phyloP scores from a whole-genome alignment of 2,797 vertebrate species.

The Halcyon badia region DNA sequence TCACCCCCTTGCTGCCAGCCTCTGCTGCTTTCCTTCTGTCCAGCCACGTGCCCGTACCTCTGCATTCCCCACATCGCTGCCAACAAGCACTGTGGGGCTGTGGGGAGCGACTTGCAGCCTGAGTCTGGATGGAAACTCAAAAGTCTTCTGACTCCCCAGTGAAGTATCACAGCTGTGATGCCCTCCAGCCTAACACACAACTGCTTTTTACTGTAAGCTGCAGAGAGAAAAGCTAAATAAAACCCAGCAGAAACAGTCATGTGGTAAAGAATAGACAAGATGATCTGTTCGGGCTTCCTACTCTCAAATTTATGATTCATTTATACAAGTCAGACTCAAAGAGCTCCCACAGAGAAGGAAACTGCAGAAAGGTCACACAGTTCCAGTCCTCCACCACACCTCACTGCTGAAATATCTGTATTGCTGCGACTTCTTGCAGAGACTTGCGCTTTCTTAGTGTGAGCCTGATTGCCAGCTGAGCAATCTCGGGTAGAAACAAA shows the following conservation, averaged over 20 bases:
- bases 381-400: neutral
- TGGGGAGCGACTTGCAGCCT: neutral
- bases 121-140: neutral
- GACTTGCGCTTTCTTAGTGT: neutral
- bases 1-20: neutral
- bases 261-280: neutral
- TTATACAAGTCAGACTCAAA: neutral
- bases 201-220: neutral
- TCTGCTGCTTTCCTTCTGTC: neutral
- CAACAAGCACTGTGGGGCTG: rapidly evolving
- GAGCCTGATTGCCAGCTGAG: neutral
- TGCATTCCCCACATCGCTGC: rapidly evolving
- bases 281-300: neutral
- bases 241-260: neutral
- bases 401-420: neutral
- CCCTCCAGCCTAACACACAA: neutral
- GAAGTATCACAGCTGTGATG: neutral
- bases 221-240: neutral
- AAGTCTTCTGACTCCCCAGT: neutral
- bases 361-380: neutral
- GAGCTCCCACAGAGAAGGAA: neutral
- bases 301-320: neutral
- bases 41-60: neutral
- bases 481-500: neutral
- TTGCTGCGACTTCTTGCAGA: neutral